phyloP scores from a whole-genome alignment of 2,888 invertebrate species.

The Argyra leucocephala region DNA sequence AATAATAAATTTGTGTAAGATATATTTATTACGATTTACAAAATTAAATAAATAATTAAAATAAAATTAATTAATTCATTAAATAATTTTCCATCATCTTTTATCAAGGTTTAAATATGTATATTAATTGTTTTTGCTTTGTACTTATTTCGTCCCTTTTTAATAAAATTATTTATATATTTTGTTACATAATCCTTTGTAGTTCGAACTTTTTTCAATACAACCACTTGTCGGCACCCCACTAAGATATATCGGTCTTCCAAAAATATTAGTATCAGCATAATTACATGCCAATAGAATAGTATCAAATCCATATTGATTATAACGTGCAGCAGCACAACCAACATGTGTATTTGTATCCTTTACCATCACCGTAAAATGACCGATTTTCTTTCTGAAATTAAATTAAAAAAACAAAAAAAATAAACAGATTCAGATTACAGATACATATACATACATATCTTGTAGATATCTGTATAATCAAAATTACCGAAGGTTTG shows the following conservation, averaged over 20 bases:
- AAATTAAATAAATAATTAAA: background rate
- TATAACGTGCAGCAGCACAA: constrained; percentile 17
- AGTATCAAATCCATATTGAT: background rate
- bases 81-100: background rate
- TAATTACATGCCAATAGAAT: constrained; percentile 16
- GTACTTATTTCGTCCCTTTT: too few species aligned
- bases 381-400: constrained; percentile 15
- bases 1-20: too few species aligned
- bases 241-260: background rate
- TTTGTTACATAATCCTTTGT: background rate
- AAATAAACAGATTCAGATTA: too few species aligned
- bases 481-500: too few species aligned
- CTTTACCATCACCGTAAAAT: constrained; percentile 21
- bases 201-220: background rate
- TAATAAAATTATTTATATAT: too few species aligned
- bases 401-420: background rate
- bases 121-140: background rate
- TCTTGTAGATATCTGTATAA: too few species aligned
- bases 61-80: background rate
- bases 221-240: constrained; percentile 19
- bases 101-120: too few species aligned
- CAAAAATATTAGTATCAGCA: background rate
- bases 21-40: background rate
- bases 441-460: too few species aligned
- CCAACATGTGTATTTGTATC: constrained; percentile 21